Percentiles rank a stretch among this genome's conserved stretches.
phyloP scores from a whole-genome alignment of 37 sponge, comb jelly and placozoan genomes.

The Chondrilla cf. caribensis region DNA sequence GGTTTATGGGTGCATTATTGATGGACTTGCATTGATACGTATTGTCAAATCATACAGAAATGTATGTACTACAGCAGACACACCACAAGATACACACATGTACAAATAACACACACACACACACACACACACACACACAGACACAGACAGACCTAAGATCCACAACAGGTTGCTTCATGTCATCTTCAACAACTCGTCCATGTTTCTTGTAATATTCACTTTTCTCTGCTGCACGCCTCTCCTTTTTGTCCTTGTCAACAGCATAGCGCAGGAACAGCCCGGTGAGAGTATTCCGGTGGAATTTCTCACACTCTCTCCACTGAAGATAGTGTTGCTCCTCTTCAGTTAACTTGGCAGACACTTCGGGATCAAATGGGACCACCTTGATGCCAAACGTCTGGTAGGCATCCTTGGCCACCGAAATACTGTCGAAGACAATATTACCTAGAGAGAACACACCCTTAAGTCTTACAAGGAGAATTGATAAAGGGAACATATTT shows the following conservation, averaged over 20 bases:
- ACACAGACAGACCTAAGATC: too few species aligned
- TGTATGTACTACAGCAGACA: too few species aligned
- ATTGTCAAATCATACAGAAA: neutral
- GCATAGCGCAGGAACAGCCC: slow-evolving; percentile 16
- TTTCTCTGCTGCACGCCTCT: neutral
- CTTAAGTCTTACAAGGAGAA: too few species aligned
- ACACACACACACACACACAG: too few species aligned
- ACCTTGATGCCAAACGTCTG: neutral
- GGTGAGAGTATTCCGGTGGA: neutral
- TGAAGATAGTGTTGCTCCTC: neutral
- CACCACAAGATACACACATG: neutral
- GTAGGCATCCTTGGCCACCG: neutral
- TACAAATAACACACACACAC: too few species aligned
- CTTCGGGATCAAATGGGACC: neutral
- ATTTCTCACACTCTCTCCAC: slow-evolving; percentile 5
- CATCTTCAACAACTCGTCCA: neutral
- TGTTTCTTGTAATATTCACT: neutral
- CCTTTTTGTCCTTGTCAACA: neutral
- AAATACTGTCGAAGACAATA: neutral
- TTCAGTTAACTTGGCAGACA: neutral
- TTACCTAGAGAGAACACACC: neutral
- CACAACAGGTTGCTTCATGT: neutral
- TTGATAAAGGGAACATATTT: neutral
- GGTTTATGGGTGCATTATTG: too few species aligned
- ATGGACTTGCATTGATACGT: neutral